Conservation (phyloP, 2,888 invertebrate genomes). For the Melieria omissa region DNA sequence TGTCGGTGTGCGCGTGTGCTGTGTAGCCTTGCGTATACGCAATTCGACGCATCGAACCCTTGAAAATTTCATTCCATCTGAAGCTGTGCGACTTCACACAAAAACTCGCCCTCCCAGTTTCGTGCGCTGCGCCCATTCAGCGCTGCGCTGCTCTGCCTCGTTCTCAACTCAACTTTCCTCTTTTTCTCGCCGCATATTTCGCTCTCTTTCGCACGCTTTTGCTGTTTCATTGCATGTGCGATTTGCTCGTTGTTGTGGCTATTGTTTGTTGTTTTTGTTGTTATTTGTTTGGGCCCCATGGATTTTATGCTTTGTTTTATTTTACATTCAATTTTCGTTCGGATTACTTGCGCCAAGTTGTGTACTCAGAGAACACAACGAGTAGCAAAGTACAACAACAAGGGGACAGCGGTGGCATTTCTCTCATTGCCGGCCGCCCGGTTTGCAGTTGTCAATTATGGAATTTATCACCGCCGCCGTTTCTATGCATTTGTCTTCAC, state of each 20-base stretch:
- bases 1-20: background rate
- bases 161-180: background rate
- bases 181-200: background rate
- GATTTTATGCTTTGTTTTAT: constrained; percentile 3
- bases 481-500: no score
- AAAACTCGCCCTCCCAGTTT: no score
- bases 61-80: constrained; percentile 29
- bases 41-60: constrained; percentile 16
- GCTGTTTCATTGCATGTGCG: constrained; percentile 9
- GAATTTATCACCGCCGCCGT: no score
- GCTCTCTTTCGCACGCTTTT: background rate
- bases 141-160: background rate
- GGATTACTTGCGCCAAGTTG: background rate
- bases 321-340: background rate
- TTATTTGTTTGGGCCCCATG: background rate
- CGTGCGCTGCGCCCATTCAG: background rate
- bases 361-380: background rate
- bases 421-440: background rate
- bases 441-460: no score
- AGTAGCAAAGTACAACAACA: background rate
- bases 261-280: constrained; percentile 39
- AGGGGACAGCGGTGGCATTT: background rate
- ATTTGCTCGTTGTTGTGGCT: constrained; percentile 25
- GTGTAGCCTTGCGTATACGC: background rate
- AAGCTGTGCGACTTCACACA: constrained; percentile 16